Evolutionary conservation across 2,888 invertebrate genomes (phyloP).

Genomic region (Coremacera marginata): DNA sequence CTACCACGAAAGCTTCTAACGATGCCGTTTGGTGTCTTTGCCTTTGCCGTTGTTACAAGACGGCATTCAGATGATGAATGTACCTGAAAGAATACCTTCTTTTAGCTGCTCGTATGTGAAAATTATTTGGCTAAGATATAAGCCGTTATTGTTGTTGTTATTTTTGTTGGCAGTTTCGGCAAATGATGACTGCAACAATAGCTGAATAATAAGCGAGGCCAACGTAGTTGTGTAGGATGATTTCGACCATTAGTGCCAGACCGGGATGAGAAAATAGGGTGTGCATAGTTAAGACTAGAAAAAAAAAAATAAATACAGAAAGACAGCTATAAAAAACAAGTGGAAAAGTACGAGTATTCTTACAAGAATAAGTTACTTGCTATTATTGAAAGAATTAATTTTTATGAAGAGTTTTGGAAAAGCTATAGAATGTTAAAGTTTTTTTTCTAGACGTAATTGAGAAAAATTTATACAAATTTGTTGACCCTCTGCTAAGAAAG

Average conservation of each 20-base stretch:
- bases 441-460: too few relatives aligned
- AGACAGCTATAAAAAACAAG: too few relatives aligned
- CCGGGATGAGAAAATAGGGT: conserved; percentile 1
- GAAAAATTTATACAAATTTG: too few relatives aligned
- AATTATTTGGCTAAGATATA: too few relatives aligned
- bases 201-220: conserved; percentile 18
- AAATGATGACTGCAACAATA: conserved; percentile 22
- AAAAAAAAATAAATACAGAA: too few relatives aligned
- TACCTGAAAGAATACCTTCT: background rate
- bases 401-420: too few relatives aligned
- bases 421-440: too few relatives aligned
- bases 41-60: background rate
- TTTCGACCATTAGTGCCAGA: conserved; percentile 9
- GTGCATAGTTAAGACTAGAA: background rate
- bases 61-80: background rate
- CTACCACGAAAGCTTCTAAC: conserved; percentile 24
- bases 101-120: too few relatives aligned
- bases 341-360: background rate
- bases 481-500: too few relatives aligned
- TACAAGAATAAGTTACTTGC: background rate
- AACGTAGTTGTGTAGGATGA: background rate
- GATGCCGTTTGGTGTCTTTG: background rate
- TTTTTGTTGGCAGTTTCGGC: background rate
- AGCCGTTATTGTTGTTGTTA: conserved; percentile 5
- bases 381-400: too few relatives aligned